phyloP scores from a whole-genome alignment of 1,140 invertebrate species.

The Battus philenor region DNA sequence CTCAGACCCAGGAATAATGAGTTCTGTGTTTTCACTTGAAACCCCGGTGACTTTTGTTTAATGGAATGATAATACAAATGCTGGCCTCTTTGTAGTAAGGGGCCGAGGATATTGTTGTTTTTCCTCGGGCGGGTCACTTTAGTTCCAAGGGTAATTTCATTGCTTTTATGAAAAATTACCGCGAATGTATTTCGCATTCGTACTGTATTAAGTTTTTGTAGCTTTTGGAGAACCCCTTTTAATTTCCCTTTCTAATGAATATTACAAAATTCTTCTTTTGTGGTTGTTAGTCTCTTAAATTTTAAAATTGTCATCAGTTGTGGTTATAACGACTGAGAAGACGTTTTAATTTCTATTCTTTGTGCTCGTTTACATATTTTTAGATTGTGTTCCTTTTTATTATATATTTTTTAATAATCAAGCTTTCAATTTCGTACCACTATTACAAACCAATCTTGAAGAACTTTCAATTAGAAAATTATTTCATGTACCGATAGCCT shows the following conservation, averaged over 20 bases:
- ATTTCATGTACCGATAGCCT: too few species aligned
- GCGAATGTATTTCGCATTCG: slow-evolving; percentile 43
- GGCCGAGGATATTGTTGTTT: slow-evolving; percentile 63
- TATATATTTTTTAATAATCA: too few species aligned
- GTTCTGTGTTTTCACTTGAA: slow-evolving; percentile 71
- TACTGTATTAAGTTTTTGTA: slow-evolving; percentile 32
- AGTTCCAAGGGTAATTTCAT: slow-evolving; percentile 66
- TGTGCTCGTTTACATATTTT: too few species aligned
- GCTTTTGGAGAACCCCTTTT: slow-evolving; percentile 18
- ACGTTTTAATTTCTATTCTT: slow-evolving; percentile 38
- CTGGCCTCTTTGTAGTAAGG: slow-evolving; percentile 66
- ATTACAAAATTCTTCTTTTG: slow-evolving; percentile 13
- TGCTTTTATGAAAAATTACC: slow-evolving; percentile 50
- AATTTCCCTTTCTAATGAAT: slow-evolving; percentile 14
- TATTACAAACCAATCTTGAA: too few species aligned
- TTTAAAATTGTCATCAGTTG: slow-evolving; percentile 21
- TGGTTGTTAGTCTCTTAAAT: slow-evolving; percentile 1
- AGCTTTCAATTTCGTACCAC: too few species aligned
- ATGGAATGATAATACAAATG: slow-evolving; percentile 75
- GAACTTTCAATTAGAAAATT: too few species aligned
- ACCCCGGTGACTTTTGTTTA: slow-evolving; percentile 73
- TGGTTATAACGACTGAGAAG: slow-evolving; percentile 5
- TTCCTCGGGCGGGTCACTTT: slow-evolving; percentile 64
- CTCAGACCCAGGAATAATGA: slow-evolving; percentile 68
- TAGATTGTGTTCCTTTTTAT: too few species aligned